These are phyloP conservation scores for Urocynchramus pylzowi DNA, from an alignment of 2,113 vertebrate species.

Conservation along the genomic window DNA sequence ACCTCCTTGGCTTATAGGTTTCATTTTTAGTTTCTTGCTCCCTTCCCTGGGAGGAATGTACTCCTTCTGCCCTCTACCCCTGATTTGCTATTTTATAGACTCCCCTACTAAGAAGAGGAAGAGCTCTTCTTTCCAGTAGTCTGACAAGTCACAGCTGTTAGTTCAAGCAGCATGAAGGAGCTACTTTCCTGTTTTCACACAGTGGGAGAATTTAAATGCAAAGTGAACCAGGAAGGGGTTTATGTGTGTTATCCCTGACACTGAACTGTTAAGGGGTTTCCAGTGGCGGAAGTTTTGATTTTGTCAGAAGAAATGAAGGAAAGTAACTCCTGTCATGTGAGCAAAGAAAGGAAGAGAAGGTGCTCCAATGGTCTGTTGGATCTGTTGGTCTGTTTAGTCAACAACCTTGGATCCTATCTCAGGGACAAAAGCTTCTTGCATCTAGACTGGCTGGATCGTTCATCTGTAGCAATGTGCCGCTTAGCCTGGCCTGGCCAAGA, in stretches of 20 bases:
- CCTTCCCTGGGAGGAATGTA: not conserved
- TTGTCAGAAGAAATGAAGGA: not conserved
- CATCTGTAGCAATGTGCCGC: not conserved
- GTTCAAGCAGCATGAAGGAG: not conserved
- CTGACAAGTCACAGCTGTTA: slow-evolving; percentile 10
- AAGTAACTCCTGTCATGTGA: not conserved
- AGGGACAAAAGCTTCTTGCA: not conserved
- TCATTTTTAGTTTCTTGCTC: not conserved
- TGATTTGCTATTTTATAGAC: slow-evolving; percentile 14
- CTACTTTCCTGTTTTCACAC: not conserved
- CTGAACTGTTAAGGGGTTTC: not conserved
- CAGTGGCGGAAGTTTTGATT: not conserved
- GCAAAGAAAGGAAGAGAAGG: not conserved
- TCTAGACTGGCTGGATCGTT: not conserved
- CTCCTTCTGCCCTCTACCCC: not conserved
- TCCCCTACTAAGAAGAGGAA: not conserved
- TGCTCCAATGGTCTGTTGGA: not conserved
- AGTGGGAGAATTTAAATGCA: slow-evolving; percentile 14
- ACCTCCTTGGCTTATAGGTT: not conserved
- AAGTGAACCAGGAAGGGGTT: not conserved
- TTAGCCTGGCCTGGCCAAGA: not conserved
- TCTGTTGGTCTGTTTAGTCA: not conserved
- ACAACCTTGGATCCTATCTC: not conserved
- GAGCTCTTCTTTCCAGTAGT: not conserved
- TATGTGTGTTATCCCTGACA: not conserved